Evolutionary conservation across 1,140 invertebrate species (phyloP).

Genomic region (Aphis craccivora): DNA sequence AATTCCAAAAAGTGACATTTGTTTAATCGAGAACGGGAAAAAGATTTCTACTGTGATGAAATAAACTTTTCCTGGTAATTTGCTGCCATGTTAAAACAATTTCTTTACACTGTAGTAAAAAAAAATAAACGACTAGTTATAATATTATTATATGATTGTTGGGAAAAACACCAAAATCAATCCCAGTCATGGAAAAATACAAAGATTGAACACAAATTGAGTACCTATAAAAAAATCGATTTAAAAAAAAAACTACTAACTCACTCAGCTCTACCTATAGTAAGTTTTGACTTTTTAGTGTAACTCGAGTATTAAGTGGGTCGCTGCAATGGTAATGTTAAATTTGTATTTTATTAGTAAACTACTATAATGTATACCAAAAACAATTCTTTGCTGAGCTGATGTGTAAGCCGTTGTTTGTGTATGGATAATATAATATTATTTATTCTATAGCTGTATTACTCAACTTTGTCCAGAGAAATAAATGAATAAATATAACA

Average conservation of each 20-base stretch:
- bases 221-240: too few species aligned
- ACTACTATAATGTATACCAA: too few species aligned
- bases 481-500: not conserved
- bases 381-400: not conserved
- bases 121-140: not conserved
- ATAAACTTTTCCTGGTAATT: not conserved
- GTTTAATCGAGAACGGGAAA: not conserved
- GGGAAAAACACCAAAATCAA: not conserved
- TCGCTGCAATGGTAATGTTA: not conserved
- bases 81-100: not conserved
- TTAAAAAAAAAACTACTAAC: not conserved
- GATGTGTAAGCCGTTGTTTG: not conserved
- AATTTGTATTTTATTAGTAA: too few species aligned
- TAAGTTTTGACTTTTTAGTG: not conserved
- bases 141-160: not conserved
- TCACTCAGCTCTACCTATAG: not conserved
- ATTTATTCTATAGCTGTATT: too few species aligned
- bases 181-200: not conserved
- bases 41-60: not conserved
- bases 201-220: not conserved
- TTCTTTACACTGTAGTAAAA: not conserved
- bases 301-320: not conserved
- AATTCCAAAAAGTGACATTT: slow-evolving; percentile 6
- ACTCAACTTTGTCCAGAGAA: not conserved
- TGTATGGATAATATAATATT: not conserved